A percentile compares a stretch with the other conserved stretches of the same genome.
These are phyloP conservation scores for Liasis olivaceus DNA, from an alignment of 2,797 vertebrate species.

Conservation along the genomic window DNA sequence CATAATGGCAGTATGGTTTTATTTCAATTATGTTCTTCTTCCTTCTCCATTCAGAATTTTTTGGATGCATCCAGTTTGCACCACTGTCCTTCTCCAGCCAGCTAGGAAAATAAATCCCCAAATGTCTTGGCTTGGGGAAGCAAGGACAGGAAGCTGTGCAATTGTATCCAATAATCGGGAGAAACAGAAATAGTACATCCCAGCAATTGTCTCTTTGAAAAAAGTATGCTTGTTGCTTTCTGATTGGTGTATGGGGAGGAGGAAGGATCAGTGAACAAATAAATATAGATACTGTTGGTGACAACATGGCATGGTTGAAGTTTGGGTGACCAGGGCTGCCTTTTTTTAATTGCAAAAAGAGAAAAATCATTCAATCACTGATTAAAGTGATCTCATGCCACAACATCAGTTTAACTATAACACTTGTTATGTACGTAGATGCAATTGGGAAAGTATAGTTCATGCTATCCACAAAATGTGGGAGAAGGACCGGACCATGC, in stretches of 20 bases:
- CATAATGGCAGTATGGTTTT: not conserved
- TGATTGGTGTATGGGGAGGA: not conserved
- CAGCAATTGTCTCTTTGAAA: not conserved
- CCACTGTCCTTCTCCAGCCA: not conserved
- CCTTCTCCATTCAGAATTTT: not conserved
- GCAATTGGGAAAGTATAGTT: not conserved
- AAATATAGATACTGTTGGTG: not conserved
- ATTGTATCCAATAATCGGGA: not conserved
- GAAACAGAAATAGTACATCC: not conserved
- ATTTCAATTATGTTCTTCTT: not conserved
- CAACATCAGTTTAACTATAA: not conserved
- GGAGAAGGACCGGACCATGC: not conserved
- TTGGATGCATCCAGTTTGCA: not conserved
- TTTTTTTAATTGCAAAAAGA: too few species aligned
- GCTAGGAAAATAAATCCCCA: not conserved
- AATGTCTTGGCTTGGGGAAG: not conserved
- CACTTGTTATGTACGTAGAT: not conserved
- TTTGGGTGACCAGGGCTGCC: not conserved
- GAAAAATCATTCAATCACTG: too few species aligned
- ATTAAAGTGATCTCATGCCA: too few species aligned
- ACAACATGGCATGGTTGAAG: not conserved
- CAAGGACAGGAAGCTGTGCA: not conserved
- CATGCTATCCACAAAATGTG: not conserved
- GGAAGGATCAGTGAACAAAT: not conserved
- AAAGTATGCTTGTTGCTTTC: not conserved